A percentile compares a stretch with the other conserved stretches of the same genome.
Conservation (phyloP, 2,113 vertebrate species). For the Saguinus imperator region DNA sequence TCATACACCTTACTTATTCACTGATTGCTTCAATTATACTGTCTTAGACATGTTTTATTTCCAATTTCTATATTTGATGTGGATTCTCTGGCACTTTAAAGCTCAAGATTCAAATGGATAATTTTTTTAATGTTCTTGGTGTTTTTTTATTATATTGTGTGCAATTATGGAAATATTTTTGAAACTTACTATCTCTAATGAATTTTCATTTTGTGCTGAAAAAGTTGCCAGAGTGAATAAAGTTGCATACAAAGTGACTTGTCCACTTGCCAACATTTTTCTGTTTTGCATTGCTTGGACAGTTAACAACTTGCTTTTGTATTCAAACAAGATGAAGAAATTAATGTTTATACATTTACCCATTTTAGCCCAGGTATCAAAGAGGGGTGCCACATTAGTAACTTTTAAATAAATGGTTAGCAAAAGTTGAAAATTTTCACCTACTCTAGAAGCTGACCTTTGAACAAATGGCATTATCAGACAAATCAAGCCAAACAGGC, state of each 20-base stretch:
- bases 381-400: background rate
- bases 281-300: background rate
- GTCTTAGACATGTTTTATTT: background rate
- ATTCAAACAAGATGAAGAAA: background rate
- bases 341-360: background rate
- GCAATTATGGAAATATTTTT: conserved; percentile 15
- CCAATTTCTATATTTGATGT: background rate
- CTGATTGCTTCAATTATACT: background rate
- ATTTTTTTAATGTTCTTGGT: background rate
- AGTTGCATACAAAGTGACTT: background rate
- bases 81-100: background rate
- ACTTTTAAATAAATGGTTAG: background rate
- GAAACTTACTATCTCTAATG: background rate
- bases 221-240: background rate
- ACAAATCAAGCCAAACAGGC: background rate
- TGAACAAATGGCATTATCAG: background rate
- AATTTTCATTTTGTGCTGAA: background rate
- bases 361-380: background rate
- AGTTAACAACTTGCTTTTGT: background rate
- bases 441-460: background rate
- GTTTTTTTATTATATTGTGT: conserved; percentile 39
- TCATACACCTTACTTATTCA: background rate
- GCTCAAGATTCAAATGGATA: background rate
- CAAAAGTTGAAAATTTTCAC: background rate
- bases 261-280: background rate